Evolutionary conservation across 2,797 vertebrate species (phyloP).

Genomic region (Phalanger gymnotis): DNA sequence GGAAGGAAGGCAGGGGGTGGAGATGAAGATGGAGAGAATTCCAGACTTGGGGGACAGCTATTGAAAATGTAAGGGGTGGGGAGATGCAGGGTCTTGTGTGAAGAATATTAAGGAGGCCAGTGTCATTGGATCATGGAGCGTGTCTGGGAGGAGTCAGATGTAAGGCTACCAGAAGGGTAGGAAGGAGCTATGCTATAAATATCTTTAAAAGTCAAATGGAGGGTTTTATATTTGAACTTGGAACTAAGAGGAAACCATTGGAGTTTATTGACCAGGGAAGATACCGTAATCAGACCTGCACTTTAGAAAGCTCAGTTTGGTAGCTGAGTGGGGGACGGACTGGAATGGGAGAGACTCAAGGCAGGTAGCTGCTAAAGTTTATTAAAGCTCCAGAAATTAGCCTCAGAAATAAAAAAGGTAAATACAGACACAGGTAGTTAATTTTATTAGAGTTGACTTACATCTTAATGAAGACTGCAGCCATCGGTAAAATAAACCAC

Average conservation of each 20-base stretch:
- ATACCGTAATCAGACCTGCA: background rate
- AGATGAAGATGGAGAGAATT: background rate
- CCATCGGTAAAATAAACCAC: background rate
- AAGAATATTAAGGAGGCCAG: background rate
- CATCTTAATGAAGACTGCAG: background rate
- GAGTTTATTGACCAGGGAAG: background rate
- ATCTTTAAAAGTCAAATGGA: background rate
- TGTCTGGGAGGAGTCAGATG: too few relatives aligned
- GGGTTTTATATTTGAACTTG: background rate
- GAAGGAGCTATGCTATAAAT: background rate
- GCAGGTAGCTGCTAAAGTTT: background rate
- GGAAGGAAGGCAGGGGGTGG: background rate
- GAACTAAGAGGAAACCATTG: background rate
- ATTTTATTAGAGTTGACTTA: background rate
- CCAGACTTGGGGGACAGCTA: too few relatives aligned
- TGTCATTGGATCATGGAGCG: background rate
- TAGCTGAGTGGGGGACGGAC: background rate
- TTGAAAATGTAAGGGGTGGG: background rate
- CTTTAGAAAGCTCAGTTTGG: background rate
- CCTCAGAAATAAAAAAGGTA: background rate
- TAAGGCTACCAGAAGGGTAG: background rate
- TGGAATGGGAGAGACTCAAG: background rate
- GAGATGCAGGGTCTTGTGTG: background rate
- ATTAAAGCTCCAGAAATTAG: background rate
- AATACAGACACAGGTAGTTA: background rate